Base-by-base conservation (phyloP, 1,140 invertebrate species). In the Bicyclus anynana region DNA sequence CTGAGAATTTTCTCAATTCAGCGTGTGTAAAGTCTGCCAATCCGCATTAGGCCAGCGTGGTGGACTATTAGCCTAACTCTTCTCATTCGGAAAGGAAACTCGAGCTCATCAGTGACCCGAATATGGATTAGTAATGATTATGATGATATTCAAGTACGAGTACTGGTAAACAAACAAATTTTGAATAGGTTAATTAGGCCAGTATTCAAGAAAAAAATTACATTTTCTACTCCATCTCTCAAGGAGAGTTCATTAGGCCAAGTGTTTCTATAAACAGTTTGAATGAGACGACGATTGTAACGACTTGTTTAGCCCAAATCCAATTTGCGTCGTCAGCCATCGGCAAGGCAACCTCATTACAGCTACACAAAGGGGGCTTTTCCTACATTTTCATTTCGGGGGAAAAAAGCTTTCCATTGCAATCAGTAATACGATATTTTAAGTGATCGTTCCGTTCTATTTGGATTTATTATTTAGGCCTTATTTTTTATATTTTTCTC, bases 241-340 rank as follows among this genome's bases (percentile, higher is more conserved):
- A 0, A 27, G 27, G 21, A 23, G 21, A 27, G 6, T 47, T 47
- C 44, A 47, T 47, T 47, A 47, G 20, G 7, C 23, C 13, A 21
- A 47, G 20, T 26, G 44, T 23, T 47, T 14, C 17, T 13, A 59
- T 33, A 59, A 59, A 53, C 35, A 33, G 51, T 40, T 51, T 20
- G 42, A 7, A 21, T 44, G 35, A 29, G 27, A 44, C 38, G 42
- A 54, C 50, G 51, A 71, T 67, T 61, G 49, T 72, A 74, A 76
- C 70, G 67, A 74, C 61, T 74, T 79, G 71, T 77, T 79, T 79
- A 59, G 61, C 48, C 51, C 13, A 65, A 81, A 79, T 74, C 65
- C 78, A 79, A 81, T 79, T 81, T 79, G 53, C 59, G 63, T 65
- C 57, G 57, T 59, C 47, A 58, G 44, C 26, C 51, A 44, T 54